These are phyloP conservation scores for Megalops cyprinoides DNA, from an alignment of 2,797 vertebrate species.

Conservation along the genomic window DNA sequence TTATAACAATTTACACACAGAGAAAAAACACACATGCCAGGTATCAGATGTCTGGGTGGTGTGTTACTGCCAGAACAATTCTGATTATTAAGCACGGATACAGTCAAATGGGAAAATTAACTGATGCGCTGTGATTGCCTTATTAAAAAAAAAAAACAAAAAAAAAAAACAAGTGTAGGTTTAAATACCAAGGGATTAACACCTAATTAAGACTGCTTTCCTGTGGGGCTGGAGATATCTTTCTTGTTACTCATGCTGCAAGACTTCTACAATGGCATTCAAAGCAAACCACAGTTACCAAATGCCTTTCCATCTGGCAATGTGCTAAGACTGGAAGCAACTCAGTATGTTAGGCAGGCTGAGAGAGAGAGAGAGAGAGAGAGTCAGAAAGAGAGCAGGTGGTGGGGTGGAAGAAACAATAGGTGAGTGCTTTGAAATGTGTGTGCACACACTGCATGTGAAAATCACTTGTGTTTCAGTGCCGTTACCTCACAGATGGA, in stretches of 20 bases:
- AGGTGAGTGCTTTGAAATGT: too few species aligned
- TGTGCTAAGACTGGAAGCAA: background rate
- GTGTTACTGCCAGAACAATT: background rate
- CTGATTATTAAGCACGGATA: background rate
- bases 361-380: background rate
- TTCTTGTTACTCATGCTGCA: too few species aligned
- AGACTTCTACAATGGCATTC: background rate
- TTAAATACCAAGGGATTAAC: conserved; percentile 18
- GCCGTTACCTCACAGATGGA: too few species aligned
- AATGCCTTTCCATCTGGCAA: background rate
- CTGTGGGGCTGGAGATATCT: background rate
- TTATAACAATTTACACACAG: background rate
- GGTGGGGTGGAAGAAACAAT: too few species aligned
- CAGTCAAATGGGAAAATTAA: background rate
- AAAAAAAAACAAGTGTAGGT: conserved; percentile 10
- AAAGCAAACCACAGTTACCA: background rate
- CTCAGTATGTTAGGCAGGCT: background rate
- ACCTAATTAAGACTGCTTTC: conserved; percentile 28
- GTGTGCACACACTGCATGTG: too few species aligned
- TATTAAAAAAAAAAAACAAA: conserved; percentile 21
- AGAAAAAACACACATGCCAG: too few species aligned
- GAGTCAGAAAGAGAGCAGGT: background rate
- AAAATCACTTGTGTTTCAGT: too few species aligned
- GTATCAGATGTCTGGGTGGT: too few species aligned
- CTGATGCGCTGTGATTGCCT: background rate